phyloP scores from a whole-genome alignment of 2,888 invertebrate genomes.

The Scelioninae gen. 2 region DNA sequence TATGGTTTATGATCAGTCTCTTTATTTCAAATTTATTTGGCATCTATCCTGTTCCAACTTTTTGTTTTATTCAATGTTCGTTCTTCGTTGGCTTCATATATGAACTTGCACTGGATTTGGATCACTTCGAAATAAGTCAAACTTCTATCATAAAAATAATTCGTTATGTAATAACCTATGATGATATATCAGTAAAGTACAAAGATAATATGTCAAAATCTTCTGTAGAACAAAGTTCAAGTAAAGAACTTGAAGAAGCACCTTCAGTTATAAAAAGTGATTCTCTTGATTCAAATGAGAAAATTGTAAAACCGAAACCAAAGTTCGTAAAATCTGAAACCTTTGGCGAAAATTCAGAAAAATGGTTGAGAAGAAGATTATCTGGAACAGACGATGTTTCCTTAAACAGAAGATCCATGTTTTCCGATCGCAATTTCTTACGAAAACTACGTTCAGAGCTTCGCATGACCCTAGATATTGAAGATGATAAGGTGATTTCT shows the following conservation, averaged over 20 bases:
- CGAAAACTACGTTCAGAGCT: conserved; percentile 69
- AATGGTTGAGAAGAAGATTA: conserved; percentile 54
- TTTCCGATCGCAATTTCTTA: conserved; percentile 69
- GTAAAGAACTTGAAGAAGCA: conserved; percentile 23
- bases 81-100: conserved; percentile 81
- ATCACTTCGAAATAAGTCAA: conserved; percentile 76
- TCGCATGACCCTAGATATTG: conserved; percentile 68
- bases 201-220: conserved; percentile 22
- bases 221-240: conserved; percentile 33
- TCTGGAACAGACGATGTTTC: conserved; percentile 34
- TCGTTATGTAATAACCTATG: conserved; percentile 67
- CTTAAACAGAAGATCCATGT: conserved; percentile 6
- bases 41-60: conserved; percentile 85
- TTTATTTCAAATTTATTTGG: conserved; percentile 86
- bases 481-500: conserved; percentile 68
- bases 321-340: conserved; percentile 67
- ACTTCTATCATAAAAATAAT: conserved; percentile 70
- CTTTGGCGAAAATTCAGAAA: conserved; percentile 65
- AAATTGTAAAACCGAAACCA: conserved; percentile 50
- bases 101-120: conserved; percentile 78
- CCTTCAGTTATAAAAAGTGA: conserved; percentile 19
- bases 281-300: conserved; percentile 26
- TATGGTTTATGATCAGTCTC: conserved; percentile 87
- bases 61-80: conserved; percentile 81
- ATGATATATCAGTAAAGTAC: conserved; percentile 32